Conservation (phyloP, 1,140 invertebrate species). For the Cydia fagiglandana region DNA sequence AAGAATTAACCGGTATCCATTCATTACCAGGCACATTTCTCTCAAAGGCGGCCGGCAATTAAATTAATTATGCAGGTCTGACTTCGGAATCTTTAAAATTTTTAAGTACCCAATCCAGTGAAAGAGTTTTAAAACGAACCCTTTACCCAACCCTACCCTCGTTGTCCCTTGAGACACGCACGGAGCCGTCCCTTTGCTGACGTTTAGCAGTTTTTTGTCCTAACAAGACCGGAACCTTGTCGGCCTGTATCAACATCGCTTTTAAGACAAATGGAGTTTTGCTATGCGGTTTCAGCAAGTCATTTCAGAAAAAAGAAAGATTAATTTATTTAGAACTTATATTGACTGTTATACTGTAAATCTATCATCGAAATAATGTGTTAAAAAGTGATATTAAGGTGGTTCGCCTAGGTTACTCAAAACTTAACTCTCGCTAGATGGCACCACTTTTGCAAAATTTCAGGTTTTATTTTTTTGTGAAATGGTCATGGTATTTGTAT, state of each 20-base stretch:
- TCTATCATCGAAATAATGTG: no score
- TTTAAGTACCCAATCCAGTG: constrained; percentile 5
- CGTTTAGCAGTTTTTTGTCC: constrained; percentile 18
- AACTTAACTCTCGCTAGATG: no score
- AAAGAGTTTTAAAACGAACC: not conserved
- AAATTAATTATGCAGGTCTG: constrained; percentile 29
- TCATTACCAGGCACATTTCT: not conserved
- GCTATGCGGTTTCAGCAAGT: not conserved
- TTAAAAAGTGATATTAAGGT: no score
- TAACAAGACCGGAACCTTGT: constrained; percentile 17
- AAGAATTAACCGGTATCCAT: constrained; percentile 7
- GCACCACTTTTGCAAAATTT: no score
- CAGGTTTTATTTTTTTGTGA: no score
- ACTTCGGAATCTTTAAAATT: constrained; percentile 15
- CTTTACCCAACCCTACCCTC: constrained; percentile 5
- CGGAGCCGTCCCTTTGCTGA: constrained; percentile 21
- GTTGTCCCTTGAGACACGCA: constrained; percentile 6
- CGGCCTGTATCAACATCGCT: constrained; percentile 14
- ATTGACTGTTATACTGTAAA: no score
- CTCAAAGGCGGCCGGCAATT: not conserved
- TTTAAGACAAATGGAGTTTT: constrained; percentile 1
- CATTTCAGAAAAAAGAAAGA: not conserved
- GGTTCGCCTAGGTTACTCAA: no score
- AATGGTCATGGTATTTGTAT: no score
- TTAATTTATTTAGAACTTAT: no score